Evolutionary conservation across 2,113 vertebrate genomes (phyloP).

Genomic region (Synchiropus splendidus): DNA sequence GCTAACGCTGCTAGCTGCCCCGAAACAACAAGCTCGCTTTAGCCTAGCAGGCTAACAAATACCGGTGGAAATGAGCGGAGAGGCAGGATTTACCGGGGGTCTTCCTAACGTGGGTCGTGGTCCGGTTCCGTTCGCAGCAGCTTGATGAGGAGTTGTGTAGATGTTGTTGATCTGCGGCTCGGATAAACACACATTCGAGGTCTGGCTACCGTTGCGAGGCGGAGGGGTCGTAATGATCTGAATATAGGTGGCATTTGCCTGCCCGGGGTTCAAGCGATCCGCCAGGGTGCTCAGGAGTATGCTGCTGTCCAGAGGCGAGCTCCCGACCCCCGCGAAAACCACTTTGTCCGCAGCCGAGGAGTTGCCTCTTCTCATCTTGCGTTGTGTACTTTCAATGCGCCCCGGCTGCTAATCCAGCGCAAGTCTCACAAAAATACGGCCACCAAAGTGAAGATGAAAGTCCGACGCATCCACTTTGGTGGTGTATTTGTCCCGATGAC

Average conservation of each 20-base stretch:
- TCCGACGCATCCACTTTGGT: slow-evolving; percentile 49
- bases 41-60: slow-evolving; percentile 56
- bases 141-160: slow-evolving; percentile 66
- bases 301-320: slow-evolving; percentile 56
- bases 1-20: slow-evolving; percentile 55
- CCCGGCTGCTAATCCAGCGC: slow-evolving; percentile 45
- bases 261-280: slow-evolving; percentile 55
- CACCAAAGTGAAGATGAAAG: slow-evolving; percentile 39
- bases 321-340: slow-evolving; percentile 56
- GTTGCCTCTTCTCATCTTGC: slow-evolving; percentile 71
- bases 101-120: slow-evolving; percentile 61
- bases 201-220: slow-evolving; percentile 62
- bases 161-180: slow-evolving; percentile 60
- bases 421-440: slow-evolving; percentile 50
- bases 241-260: slow-evolving; percentile 58
- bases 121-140: slow-evolving; percentile 59
- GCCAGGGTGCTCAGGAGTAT: slow-evolving; percentile 58
- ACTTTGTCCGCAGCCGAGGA: slow-evolving; percentile 67
- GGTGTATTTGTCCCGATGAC: slow-evolving; percentile 35
- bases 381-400: slow-evolving; percentile 55
- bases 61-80: no score
- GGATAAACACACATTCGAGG: slow-evolving; percentile 60
- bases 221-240: slow-evolving; percentile 66
- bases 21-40: slow-evolving; percentile 61
- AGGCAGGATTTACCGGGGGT: slow-evolving; percentile 72